A percentile compares a stretch with the other conserved stretches of the same genome.
These are phyloP conservation scores for Nebria salina DNA, from an alignment of 2,888 invertebrate species.

Conservation along the genomic window DNA sequence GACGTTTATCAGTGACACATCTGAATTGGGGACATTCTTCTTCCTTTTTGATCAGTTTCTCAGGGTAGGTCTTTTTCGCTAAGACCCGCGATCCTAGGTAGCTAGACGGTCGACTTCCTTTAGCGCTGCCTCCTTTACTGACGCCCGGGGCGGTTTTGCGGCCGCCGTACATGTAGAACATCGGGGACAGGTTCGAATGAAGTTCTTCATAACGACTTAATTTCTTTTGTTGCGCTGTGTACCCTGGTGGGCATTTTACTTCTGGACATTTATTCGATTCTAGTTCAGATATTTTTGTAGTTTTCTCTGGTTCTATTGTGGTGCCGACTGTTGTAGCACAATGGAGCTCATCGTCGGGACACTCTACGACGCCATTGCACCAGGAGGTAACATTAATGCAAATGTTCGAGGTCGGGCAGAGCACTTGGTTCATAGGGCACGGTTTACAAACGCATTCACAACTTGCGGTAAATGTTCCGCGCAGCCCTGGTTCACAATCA, in stretches of 20 bases:
- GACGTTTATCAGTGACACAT: slow-evolving; percentile 66
- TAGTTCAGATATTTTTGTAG: background rate
- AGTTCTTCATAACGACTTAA: slow-evolving; percentile 52
- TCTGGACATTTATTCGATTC: slow-evolving; percentile 59
- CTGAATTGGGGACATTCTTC: slow-evolving; percentile 66
- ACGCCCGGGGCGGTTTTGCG: slow-evolving; percentile 43
- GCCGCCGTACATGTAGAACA: slow-evolving; percentile 59
- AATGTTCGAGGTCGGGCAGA: slow-evolving; percentile 79
- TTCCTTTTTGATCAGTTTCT: slow-evolving; percentile 55
- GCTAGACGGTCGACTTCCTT: slow-evolving; percentile 54
- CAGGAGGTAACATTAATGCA: slow-evolving; percentile 76
- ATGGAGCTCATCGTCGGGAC: slow-evolving; percentile 81
- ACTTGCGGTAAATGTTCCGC: slow-evolving; percentile 68
- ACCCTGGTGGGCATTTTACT: slow-evolving; percentile 65
- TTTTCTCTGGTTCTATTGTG: background rate
- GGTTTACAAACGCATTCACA: slow-evolving; percentile 81
- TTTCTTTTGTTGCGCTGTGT: slow-evolving; percentile 61
- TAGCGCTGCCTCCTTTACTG: slow-evolving; percentile 58
- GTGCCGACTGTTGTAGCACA: slow-evolving; percentile 63
- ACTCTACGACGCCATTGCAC: slow-evolving; percentile 85
- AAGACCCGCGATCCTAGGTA: slow-evolving; percentile 21
- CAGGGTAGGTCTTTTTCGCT: background rate
- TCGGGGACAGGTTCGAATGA: slow-evolving; percentile 61
- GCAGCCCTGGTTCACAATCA: slow-evolving; percentile 70
- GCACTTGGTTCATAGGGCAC: slow-evolving; percentile 71